These are phyloP conservation scores for Tachuris rubrigastra DNA, from an alignment of 2,113 vertebrate species.

Conservation along the genomic window DNA sequence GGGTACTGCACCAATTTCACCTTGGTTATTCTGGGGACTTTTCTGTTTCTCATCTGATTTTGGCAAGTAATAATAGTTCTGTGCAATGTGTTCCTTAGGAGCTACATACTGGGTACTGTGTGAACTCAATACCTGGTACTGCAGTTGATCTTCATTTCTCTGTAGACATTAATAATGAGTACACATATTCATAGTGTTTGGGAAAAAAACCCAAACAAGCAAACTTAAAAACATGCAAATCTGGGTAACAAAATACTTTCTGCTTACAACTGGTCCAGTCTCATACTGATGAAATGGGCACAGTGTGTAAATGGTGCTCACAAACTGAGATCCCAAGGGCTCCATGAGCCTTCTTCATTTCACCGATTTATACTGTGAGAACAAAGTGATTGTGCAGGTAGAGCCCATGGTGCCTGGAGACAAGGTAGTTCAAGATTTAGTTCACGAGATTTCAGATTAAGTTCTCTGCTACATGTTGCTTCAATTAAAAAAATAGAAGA, in stretches of 20 bases:
- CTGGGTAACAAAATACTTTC: not conserved
- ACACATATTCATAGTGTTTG: not conserved
- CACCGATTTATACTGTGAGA: not conserved
- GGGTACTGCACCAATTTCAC: not conserved
- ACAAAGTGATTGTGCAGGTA: not conserved
- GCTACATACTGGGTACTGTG: not conserved
- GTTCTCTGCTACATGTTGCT: not conserved
- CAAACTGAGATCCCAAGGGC: not conserved
- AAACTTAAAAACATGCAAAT: not conserved
- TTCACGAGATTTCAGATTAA: not conserved
- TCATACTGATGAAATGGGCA: not conserved
- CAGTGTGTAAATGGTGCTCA: not conserved
- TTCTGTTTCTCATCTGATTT: not conserved
- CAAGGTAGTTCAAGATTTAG: not conserved
- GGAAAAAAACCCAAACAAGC: fast-evolving
- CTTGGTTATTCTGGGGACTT: not conserved
- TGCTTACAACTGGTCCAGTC: not conserved
- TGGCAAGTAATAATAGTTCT: not conserved
- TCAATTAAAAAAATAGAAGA: not conserved
- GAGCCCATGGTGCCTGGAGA: not conserved
- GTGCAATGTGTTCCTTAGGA: not conserved
- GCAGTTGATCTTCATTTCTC: not conserved
- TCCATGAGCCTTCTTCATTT: not conserved
- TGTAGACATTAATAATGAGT: not conserved
- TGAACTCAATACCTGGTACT: not conserved